Conservation (phyloP, 2,797 vertebrate species). For the Liasis olivaceus region DNA sequence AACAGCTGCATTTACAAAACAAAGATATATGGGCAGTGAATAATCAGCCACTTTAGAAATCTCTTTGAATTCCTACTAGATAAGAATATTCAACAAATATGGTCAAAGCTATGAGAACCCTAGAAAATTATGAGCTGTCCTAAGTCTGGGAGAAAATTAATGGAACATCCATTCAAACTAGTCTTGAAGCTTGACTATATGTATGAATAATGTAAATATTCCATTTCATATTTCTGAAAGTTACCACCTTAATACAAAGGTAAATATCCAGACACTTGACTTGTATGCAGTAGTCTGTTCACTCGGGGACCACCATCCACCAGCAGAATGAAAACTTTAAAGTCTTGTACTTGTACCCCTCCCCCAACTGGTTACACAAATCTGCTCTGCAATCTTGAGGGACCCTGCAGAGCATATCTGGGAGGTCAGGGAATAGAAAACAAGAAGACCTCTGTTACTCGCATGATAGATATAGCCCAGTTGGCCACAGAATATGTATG, state of each 20-base stretch:
- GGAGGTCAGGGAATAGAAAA: background rate
- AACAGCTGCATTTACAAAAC: slow-evolving; percentile 43
- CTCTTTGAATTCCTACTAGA: slow-evolving; percentile 39
- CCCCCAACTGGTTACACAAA: background rate
- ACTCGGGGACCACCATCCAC: background rate
- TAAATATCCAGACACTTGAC: background rate
- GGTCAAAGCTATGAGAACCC: background rate
- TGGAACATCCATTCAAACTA: background rate
- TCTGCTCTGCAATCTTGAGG: background rate
- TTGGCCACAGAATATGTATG: background rate
- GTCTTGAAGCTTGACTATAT: background rate
- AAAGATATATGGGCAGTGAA: slow-evolving; percentile 37
- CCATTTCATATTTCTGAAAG: background rate
- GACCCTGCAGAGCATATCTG: background rate
- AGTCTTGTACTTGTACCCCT: background rate
- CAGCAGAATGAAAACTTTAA: background rate
- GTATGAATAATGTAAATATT: background rate
- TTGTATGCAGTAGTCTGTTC: background rate
- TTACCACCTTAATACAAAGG: background rate
- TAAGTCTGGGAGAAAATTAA: background rate
- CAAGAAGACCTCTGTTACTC: background rate
- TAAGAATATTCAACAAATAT: slow-evolving; percentile 8
- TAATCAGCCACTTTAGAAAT: slow-evolving; percentile 47
- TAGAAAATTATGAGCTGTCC: background rate
- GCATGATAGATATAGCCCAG: background rate